These are phyloP conservation scores for Muntiacus muntjak DNA, from an alignment of 2,113 vertebrate genomes.

Conservation along the genomic window DNA sequence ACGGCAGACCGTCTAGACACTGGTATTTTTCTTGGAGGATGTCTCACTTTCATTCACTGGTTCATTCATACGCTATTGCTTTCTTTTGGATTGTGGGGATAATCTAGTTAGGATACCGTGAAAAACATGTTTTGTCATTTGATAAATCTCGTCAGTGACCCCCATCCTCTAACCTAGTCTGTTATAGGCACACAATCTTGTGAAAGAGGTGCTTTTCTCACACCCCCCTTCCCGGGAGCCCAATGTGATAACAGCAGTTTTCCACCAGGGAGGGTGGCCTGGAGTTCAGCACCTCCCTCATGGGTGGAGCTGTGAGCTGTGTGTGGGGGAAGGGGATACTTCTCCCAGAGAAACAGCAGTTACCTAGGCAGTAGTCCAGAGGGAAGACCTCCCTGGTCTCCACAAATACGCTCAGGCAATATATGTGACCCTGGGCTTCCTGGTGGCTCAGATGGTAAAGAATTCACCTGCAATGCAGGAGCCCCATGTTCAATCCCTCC, in stretches of 20 bases:
- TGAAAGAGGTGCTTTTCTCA: background rate
- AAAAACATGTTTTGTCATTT: background rate
- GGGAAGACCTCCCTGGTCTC: background rate
- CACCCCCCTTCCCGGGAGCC: fast-evolving
- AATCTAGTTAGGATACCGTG: background rate
- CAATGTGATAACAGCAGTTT: background rate
- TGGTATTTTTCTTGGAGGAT: background rate
- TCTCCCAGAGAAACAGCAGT: background rate
- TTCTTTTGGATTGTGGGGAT: background rate
- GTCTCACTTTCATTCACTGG: background rate
- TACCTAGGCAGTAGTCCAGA: background rate
- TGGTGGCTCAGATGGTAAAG: background rate
- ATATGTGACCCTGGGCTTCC: background rate
- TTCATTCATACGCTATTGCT: background rate
- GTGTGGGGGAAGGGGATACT: too few relatives aligned
- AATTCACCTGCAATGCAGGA: background rate
- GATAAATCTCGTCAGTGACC: too few relatives aligned
- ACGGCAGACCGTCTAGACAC: background rate
- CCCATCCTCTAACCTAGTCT: background rate
- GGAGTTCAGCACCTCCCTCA: background rate
- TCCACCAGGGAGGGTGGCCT: background rate
- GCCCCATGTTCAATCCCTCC: background rate
- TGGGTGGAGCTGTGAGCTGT: background rate
- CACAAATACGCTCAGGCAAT: fast-evolving
- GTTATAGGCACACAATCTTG: background rate